Base-by-base conservation (phyloP, 2,113 vertebrate genomes). In the Ploceus nigricollis region DNA sequence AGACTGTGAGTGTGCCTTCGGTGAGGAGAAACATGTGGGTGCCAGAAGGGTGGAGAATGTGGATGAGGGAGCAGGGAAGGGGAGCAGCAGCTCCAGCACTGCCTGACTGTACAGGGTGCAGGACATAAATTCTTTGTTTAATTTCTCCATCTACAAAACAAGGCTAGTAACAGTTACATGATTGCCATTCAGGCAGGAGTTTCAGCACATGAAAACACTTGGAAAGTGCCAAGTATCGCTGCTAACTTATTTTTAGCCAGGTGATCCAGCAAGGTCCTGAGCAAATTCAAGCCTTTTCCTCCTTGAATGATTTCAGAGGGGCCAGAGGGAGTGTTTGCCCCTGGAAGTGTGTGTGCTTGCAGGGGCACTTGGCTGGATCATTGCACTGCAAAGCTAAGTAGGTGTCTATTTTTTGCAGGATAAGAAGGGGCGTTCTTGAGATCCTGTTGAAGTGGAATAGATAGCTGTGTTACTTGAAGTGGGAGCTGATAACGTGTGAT, bases 341-440 rank as follows among this genome's bases (percentile, higher is more conserved):
- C 87, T 58, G 40, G 47, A 66, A 56, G 79, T 66, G 35, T 82
- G 63, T 66, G 71, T 60, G 2, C 69, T 94, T 70, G 75, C 64
- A 40, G 15, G 58, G 60, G 35, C 31, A 23, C 64, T 66, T 88
- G 92, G 58, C 85, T 83, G 63, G 82, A 73, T 96, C 47, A 1
- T 9, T 56, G 79, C 47, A 16, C 79, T 88, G 93, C 58, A 56
- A 66, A 77, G 91, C 66, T 44, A 51, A 90, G 85, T 50, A 75
- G 93, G 93, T 95, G 90, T 91, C 88, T 96, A 3, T 73, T 70
- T 96, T 96, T 78, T 94, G 72, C 64, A 70, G 90, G 93, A 81
- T 96, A 81, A 96, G 92, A 86, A 93, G 76, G 76, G 90, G 71
- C 17, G 60, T 91, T n/a, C 94, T 85, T 80, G 87, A 91, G 76